These are phyloP conservation scores for Vespertilio murinus DNA, from an alignment of 2,797 vertebrate genomes.

Conservation along the genomic window DNA sequence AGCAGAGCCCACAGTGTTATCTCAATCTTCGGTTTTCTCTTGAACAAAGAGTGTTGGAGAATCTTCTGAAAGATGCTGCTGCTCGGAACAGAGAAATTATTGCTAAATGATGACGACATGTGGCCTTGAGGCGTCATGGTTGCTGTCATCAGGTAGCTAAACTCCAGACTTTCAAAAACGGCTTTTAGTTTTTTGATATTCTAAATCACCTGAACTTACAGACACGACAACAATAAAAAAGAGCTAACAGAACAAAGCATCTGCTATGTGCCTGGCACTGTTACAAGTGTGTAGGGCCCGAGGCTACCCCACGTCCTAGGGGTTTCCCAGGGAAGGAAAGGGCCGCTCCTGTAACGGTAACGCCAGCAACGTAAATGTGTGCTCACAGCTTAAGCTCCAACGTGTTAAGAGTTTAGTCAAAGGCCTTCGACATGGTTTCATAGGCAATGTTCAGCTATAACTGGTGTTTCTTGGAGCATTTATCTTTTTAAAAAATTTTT, in stretches of 20 bases:
- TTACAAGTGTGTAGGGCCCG: background rate
- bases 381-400: background rate
- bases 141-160: background rate
- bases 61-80: background rate
- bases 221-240: background rate
- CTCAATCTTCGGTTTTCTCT: background rate
- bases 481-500: background rate
- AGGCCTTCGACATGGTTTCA: background rate
- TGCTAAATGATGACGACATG: background rate
- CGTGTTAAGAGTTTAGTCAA: background rate
- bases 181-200: background rate
- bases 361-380: background rate
- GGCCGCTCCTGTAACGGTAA: accelerated
- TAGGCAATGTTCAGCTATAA: background rate
- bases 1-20: slow-evolving; percentile 78
- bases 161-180: background rate
- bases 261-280: background rate
- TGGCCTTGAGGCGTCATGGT: background rate
- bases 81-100: background rate
- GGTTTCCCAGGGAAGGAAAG: background rate
- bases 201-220: background rate
- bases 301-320: background rate
- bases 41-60: background rate
- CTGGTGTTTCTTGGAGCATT: background rate
- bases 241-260: background rate